Conservation (phyloP, 2,888 invertebrate species). For the Clivina fossor region DNA sequence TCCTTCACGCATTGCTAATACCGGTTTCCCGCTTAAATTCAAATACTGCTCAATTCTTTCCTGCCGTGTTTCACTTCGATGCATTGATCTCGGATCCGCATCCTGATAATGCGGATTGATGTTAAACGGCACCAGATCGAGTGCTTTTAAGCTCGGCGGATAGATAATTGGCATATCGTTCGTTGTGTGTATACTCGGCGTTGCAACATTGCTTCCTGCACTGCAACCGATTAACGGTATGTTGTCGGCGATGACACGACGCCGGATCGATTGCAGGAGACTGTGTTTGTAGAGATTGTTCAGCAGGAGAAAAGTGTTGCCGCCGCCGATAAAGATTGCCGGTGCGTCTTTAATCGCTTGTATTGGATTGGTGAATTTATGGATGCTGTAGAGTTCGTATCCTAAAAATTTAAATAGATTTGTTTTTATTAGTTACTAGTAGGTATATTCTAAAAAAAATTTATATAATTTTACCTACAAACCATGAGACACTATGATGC, state of each 20-base stretch:
- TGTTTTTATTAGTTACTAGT: no score
- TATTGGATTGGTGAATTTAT: constrained; percentile 59
- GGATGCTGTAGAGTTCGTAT: constrained; percentile 66
- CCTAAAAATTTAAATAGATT: constrained; percentile 51
- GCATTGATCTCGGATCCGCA: constrained; percentile 60
- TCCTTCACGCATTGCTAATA: constrained; percentile 75
- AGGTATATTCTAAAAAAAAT: no score
- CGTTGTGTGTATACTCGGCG: constrained; percentile 76
- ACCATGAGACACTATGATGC: no score
- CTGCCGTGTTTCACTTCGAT: constrained; percentile 80
- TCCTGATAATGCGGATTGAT: constrained; percentile 85
- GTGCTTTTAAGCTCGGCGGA: constrained; percentile 72
- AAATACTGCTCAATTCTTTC: constrained; percentile 71
- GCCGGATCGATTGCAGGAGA: constrained; percentile 64
- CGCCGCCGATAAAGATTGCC: constrained; percentile 78
- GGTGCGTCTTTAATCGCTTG: constrained; percentile 63
- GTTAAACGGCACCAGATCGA: constrained; percentile 76
- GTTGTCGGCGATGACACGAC: constrained; percentile 64
- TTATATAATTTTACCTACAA: no score
- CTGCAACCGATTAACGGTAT: constrained; percentile 76
- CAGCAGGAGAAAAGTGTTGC: constrained; percentile 76
- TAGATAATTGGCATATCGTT: constrained; percentile 86
- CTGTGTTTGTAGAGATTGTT: constrained; percentile 70
- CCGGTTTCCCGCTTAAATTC: constrained; percentile 61
- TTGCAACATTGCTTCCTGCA: constrained; percentile 83